These are phyloP conservation scores for Aramus guarauna DNA, from an alignment of 2,113 vertebrate species.

Conservation along the genomic window DNA sequence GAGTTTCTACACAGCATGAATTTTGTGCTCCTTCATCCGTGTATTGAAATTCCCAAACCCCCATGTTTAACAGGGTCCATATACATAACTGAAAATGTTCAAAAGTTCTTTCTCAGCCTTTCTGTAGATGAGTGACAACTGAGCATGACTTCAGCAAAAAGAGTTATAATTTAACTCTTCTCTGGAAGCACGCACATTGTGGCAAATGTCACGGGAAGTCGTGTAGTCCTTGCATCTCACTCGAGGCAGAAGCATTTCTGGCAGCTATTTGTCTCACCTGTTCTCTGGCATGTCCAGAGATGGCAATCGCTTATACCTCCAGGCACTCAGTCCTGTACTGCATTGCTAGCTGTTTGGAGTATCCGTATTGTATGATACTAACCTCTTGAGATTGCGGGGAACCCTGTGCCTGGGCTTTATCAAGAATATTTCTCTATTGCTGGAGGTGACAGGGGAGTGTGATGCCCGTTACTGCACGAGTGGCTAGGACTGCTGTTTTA, in stretches of 20 bases:
- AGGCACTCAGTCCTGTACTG: not conserved
- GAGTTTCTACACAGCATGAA: not conserved
- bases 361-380: not conserved
- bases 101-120: not conserved
- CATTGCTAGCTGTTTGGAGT: not conserved
- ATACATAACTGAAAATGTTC: not conserved
- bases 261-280: not conserved
- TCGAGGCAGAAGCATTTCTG: not conserved
- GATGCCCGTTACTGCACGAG: not conserved
- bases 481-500: not conserved
- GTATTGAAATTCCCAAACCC: not conserved
- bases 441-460: not conserved
- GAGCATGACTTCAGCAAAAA: not conserved
- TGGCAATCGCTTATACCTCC: not conserved
- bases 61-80: not conserved
- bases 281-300: not conserved
- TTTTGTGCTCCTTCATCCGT: not conserved
- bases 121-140: not conserved
- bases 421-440: not conserved
- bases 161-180: not conserved
- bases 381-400: not conserved
- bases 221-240: not conserved
- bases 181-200: not conserved
- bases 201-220: not conserved
- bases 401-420: not conserved